phyloP scores from a whole-genome alignment of 2,113 vertebrate species.

The Petromus typicus region DNA sequence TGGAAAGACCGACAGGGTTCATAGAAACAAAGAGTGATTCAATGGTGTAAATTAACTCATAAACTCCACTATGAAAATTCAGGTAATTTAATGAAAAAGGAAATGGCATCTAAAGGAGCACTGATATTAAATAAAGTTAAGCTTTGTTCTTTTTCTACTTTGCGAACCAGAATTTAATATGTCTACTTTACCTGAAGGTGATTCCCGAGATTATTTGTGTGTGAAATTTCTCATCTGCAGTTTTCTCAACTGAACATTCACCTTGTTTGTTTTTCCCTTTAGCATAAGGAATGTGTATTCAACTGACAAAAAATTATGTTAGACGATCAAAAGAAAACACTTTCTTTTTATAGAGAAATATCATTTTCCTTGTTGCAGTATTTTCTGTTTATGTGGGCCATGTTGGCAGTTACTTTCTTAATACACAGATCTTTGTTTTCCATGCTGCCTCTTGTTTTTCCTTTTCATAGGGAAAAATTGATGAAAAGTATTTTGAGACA shows the following conservation, averaged over 20 bases:
- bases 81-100: not conserved
- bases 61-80: not conserved
- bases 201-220: not conserved
- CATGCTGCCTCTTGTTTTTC: not conserved
- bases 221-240: not conserved
- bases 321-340: not conserved
- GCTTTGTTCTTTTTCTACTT: not conserved
- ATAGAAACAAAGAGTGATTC: not conserved
- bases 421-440: not conserved
- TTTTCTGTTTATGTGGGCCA: not conserved
- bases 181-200: not conserved
- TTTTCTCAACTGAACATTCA: not conserved
- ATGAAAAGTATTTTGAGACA: not conserved
- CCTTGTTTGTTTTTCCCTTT: not conserved
- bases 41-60: not conserved
- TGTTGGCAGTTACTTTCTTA: constrained; percentile 7
- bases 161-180: not conserved
- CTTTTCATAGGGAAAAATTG: not conserved
- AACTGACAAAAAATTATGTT: not conserved
- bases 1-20: not conserved
- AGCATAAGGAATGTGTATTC: not conserved
- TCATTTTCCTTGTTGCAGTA: not conserved
- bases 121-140: not conserved
- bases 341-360: constrained; percentile 29
- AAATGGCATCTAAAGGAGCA: not conserved